phyloP scores from a whole-genome alignment of 2,113 vertebrate species.

The Buteo buteo region DNA sequence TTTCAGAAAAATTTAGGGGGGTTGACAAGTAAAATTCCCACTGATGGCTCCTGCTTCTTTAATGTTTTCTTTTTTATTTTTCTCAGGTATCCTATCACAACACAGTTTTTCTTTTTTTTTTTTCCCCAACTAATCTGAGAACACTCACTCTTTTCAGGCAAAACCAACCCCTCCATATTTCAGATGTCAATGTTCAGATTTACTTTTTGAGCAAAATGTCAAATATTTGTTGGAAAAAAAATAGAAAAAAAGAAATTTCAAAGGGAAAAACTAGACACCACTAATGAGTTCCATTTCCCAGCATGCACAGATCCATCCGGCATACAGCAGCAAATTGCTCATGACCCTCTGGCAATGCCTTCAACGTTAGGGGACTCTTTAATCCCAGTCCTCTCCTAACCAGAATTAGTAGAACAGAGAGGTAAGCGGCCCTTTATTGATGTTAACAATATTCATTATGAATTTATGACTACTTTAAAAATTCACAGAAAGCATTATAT shows the following conservation, averaged over 20 bases:
- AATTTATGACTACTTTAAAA: not conserved
- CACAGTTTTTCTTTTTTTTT: rapidly evolving
- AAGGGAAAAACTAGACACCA: not conserved
- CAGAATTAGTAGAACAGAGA: not conserved
- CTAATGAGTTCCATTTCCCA: not conserved
- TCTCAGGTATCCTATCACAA: not conserved
- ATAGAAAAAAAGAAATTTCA: not conserved
- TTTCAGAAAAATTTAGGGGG: not conserved
- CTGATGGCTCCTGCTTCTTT: not conserved
- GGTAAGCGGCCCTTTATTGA: not conserved
- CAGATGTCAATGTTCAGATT: not conserved
- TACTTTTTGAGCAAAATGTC: not conserved
- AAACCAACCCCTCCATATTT: not conserved
- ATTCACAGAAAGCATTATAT: not conserved
- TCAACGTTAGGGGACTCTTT: not conserved
- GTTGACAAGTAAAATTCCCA: not conserved
- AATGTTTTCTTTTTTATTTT: not conserved
- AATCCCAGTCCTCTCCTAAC: not conserved
- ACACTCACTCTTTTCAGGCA: not conserved
- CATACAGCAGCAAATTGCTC: not conserved
- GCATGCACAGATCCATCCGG: not conserved
- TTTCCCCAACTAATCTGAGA: not conserved
- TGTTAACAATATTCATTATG: not conserved
- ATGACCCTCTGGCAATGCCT: not conserved
- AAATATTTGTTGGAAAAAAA: not conserved